Base-by-base conservation (phyloP, 1,140 invertebrate species). In the Spodoptera frugiperda region DNA sequence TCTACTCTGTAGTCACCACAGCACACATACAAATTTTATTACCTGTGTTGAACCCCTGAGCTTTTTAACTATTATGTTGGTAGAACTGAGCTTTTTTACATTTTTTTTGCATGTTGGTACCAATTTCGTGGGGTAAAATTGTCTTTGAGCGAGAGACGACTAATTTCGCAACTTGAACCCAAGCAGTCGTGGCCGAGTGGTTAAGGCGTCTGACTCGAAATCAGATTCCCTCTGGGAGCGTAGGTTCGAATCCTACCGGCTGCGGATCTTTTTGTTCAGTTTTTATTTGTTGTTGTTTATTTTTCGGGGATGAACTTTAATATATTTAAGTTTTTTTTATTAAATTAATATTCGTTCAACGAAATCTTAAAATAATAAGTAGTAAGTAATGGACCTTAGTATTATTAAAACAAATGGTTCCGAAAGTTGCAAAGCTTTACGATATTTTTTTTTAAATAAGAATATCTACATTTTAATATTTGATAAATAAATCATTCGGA, bases 191-290 rank as follows among this genome's bases (percentile, higher is more conserved):
- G 96, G 96, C 96, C 96, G 96, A 97, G 96, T 95, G 96, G 96
- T 97, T 97, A 97, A 97, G 96, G 96, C 96, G 96, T 96, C 96
- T 96, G 96, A 97, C 96, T 97, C 96, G 96, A 96, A 96, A 96
- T 96, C 96, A 84, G 84, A 96, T 96, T 96, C 96, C 96, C 96
- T 96, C 95, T 96, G 96, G 96, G 96, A 96, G 96, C 96, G 96
- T 96, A 96, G 96, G 96, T 96, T 97, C 96, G 96, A 96, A 96
- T 96, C 96, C 96, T 96, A 96, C 96, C 95, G 96, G 95, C 96
- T 96, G 96, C 96, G 96, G 68, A 80, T 84, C 85, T 85, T 87
- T 88, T 87, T 72, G 61, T 25, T 19, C 9, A 21, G 5, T n/a
- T n/a, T 17, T 17, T 12, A 2, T 8, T 10, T 59, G 9, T 39